A percentile compares a stretch with the other conserved stretches of the same genome.
Conservation (phyloP, 1,140 invertebrate genomes). For the Hormaphis cornu region DNA sequence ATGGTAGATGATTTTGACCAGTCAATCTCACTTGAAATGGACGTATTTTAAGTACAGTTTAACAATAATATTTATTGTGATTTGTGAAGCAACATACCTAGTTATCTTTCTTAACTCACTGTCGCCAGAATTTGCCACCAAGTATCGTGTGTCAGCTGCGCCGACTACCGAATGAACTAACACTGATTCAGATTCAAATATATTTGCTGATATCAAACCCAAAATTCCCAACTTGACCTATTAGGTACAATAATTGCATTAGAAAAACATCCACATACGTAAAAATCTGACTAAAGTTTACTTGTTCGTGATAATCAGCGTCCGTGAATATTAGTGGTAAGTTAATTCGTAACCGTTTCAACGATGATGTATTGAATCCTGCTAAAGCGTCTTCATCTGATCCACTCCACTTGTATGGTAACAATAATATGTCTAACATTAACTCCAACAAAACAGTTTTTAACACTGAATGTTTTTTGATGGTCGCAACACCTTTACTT, state of each 20-base stretch:
- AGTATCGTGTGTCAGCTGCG: slow-evolving; percentile 3
- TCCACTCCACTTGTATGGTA: slow-evolving; percentile 1
- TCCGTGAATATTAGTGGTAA: slow-evolving; percentile 14
- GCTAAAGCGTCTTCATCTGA: not conserved
- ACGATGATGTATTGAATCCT: not conserved
- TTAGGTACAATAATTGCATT: not conserved
- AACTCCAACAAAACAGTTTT: slow-evolving; percentile 9
- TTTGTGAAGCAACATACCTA: not conserved
- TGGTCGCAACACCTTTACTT: not conserved
- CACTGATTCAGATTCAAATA: slow-evolving; percentile 13
- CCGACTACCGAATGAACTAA: slow-evolving; percentile 20
- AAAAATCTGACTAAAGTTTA: not conserved
- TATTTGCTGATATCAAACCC: slow-evolving; percentile 13
- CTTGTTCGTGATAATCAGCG: slow-evolving; percentile 27
- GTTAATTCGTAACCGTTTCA: not conserved
- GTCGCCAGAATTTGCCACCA: slow-evolving; percentile 12
- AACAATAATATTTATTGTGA: not conserved
- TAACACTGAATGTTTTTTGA: not conserved
- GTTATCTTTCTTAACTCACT: slow-evolving; percentile 16
- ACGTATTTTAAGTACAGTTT: not conserved
- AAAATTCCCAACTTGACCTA: slow-evolving; percentile 28
- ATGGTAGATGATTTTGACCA: slow-evolving; percentile 12
- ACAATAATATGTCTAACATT: slow-evolving; percentile 17
- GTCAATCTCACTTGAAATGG: not conserved
- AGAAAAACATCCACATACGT: not conserved